phyloP scores from a whole-genome alignment of 2,113 vertebrate genomes.

The Scolopax mira region DNA sequence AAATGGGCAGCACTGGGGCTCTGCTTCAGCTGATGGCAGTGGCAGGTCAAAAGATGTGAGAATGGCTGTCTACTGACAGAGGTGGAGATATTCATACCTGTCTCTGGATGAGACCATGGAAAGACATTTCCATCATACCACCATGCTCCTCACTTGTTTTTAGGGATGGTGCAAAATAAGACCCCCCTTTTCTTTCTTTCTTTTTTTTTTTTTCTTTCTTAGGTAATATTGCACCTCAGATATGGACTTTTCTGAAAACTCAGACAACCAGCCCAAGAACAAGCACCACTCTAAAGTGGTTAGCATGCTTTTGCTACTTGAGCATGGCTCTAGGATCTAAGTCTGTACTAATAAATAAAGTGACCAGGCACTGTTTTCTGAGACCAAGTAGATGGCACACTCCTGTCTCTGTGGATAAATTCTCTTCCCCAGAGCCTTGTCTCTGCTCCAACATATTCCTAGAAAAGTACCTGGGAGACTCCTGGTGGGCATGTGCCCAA shows the following conservation, averaged over 20 bases:
- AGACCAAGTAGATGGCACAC: background rate
- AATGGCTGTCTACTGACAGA: background rate
- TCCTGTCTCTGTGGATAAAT: background rate
- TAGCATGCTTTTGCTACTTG: background rate
- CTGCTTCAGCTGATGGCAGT: background rate
- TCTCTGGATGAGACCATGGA: background rate
- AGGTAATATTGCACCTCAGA: background rate
- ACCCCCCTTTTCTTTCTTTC: too few relatives aligned
- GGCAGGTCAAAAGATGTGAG: background rate
- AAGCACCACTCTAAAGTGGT: fast-evolving
- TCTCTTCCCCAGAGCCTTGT: background rate
- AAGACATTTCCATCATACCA: background rate
- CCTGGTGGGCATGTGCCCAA: background rate
- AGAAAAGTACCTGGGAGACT: background rate
- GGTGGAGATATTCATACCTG: background rate
- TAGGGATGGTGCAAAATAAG: background rate
- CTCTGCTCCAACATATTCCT: background rate
- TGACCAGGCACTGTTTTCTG: background rate
- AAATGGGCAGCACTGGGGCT: fast-evolving
- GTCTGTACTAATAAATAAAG: background rate
- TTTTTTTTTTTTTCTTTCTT: background rate
- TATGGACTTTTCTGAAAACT: background rate
- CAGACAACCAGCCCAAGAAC: background rate
- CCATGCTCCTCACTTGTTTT: background rate
- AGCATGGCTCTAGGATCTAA: background rate